Evolutionary conservation across 2,888 invertebrate genomes (phyloP), one percentile per base, ranked within the genome.

Genomic region (Apeira syringaria): DNA sequence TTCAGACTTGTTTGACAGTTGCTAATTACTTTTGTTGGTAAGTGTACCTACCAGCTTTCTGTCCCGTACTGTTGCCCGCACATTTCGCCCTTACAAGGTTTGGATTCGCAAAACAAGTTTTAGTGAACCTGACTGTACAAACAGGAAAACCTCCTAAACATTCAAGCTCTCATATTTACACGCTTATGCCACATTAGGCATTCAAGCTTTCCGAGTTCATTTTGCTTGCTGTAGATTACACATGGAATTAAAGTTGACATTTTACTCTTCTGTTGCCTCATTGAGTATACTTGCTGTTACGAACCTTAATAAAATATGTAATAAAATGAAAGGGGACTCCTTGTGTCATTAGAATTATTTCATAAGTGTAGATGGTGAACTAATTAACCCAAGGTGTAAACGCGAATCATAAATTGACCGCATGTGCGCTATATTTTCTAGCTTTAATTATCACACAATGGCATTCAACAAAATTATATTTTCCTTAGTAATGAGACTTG

Each of bases 1-100:
- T 61, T 63, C 55, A 54, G 44, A 50, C 58, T 59, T 59, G 56
- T 62, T 65, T 62, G 64, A 55, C 64, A 61, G 62, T 64, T 65
- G 56, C 51, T 65, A 65, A 65, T 66, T 63, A 61, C 64, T 63
- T 66, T 65, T 59, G 62, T 56, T 53, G 45, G 40, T 18, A 52
- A 61, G 49, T 58, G 55, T 54, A 59, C 27, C 40, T 54, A 59
- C 27, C 40, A 46, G 50, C 45, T 47, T 50, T 56, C 41, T 49
- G 50, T 40, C 53, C 41, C 49, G 28, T 38, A 31, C 53, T 52
- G 42, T 49, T 56, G 52, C 37, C 53, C 55, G 41, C 32, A 47
- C 40, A 48, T 48, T 50, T 55, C 50, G 35, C 52, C 52, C 51
- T 49, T 46, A 47, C 47, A 54, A 58, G 53, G 51, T 44, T 56